Conservation (phyloP, 1,140 invertebrate species). For the Aphelenchoides fujianensis region DNA sequence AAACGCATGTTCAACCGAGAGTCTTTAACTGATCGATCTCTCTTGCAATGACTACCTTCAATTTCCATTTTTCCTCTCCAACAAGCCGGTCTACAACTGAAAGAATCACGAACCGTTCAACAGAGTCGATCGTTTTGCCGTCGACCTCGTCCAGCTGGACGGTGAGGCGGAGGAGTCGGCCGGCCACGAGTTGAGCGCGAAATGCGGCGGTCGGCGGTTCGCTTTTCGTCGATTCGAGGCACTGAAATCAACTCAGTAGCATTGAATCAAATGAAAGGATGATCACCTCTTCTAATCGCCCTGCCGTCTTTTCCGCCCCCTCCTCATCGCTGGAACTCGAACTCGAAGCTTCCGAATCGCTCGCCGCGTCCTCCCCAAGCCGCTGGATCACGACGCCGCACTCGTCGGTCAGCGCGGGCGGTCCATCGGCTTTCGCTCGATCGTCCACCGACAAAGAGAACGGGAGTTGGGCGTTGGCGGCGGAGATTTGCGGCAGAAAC, state of each 20-base stretch:
- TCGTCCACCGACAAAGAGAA: background rate
- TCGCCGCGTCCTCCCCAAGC: background rate
- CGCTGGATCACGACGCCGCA: background rate
- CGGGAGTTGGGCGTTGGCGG: background rate
- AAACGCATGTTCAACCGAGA: too few species aligned
- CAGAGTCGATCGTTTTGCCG: background rate
- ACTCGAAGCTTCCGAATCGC: conserved; percentile 1
- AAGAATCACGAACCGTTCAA: background rate
- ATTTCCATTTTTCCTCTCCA: too few species aligned
- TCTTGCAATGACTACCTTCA: too few species aligned
- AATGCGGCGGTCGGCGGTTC: background rate
- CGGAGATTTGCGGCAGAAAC: background rate
- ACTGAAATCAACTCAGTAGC: background rate
- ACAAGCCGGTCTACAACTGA: too few species aligned
- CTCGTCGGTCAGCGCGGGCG: background rate
- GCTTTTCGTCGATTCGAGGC: background rate
- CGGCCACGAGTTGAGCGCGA: background rate
- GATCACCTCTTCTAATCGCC: background rate
- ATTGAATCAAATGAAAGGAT: too few species aligned
- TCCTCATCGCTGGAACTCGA: background rate
- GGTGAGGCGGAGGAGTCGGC: background rate
- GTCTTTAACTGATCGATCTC: too few species aligned
- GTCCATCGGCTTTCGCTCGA: too few species aligned
- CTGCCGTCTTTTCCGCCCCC: background rate
- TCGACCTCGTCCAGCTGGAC: background rate